A percentile compares a stretch with the other conserved stretches of the same genome.
Evolutionary conservation across 2,797 vertebrate genomes (phyloP).

Genomic region (Brotogeris chrysoptera): DNA sequence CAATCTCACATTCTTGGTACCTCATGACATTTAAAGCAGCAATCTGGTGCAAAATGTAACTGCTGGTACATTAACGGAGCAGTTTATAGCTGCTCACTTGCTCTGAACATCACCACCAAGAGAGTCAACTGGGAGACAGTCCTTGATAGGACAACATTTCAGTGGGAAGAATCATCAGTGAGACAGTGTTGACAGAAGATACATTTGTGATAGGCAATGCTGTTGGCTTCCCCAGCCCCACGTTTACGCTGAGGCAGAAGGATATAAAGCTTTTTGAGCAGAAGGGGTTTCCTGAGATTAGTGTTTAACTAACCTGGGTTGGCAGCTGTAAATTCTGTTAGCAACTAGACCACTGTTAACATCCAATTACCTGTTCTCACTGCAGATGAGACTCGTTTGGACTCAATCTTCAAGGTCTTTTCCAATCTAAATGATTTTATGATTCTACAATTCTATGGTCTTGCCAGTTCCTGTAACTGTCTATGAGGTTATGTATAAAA

Average conservation of each 20-base stretch:
- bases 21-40: not conserved
- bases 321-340: not conserved
- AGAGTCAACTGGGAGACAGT: not conserved
- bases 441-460: not conserved
- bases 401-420: not conserved
- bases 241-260: not conserved
- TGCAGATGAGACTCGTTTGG: not conserved
- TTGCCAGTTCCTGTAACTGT: not conserved
- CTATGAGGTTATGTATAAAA: not conserved
- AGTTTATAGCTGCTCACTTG: not conserved
- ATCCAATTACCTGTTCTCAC: not conserved
- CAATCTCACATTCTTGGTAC: not conserved
- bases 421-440: not conserved
- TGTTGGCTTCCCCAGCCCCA: not conserved
- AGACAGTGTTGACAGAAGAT: not conserved
- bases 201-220: not conserved
- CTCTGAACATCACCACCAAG: not conserved
- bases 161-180: not conserved
- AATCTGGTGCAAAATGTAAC: not conserved
- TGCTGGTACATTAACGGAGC: not conserved
- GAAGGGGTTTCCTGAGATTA: not conserved
- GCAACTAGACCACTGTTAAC: not conserved
- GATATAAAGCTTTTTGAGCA: not conserved
- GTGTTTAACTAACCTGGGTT: not conserved
- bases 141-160: not conserved